Evolutionary conservation across 2,797 vertebrate genomes (phyloP).

Genomic region (Chelonia mydas): DNA sequence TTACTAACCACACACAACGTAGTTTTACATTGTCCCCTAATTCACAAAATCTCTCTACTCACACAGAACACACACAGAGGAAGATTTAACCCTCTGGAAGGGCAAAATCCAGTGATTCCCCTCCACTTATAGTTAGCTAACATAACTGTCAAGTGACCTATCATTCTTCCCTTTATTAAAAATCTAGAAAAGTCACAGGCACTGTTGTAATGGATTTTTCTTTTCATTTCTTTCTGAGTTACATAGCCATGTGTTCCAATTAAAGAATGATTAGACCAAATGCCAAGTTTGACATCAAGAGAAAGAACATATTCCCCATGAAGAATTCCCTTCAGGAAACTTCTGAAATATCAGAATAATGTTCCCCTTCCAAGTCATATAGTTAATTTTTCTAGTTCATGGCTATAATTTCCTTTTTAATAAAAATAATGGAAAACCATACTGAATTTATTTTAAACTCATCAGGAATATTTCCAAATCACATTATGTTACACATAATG

Average conservation of each 20-base stretch:
- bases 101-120: not conserved
- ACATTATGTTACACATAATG: not conserved
- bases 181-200: not conserved
- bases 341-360: not conserved
- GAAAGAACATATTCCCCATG: not conserved
- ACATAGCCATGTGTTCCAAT: not conserved
- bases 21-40: not conserved
- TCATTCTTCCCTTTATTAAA: not conserved
- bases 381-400: not conserved
- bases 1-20: not conserved
- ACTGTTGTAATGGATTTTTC: not conserved
- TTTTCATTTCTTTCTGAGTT: not conserved
- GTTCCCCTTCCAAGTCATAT: not conserved
- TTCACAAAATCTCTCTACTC: not conserved
- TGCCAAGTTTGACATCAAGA: not conserved
- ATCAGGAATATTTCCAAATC: not conserved
- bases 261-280: not conserved
- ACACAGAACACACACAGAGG: too few species aligned
- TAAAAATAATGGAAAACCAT: not conserved
- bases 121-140: not conserved
- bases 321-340: too few species aligned
- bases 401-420: not conserved
- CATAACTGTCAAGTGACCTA: not conserved
- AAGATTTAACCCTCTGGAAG: not conserved
- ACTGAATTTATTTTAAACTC: not conserved